These are phyloP conservation scores for Cepaea hortensis DNA, from an alignment of 2,888 invertebrate genomes.

Conservation along the genomic window DNA sequence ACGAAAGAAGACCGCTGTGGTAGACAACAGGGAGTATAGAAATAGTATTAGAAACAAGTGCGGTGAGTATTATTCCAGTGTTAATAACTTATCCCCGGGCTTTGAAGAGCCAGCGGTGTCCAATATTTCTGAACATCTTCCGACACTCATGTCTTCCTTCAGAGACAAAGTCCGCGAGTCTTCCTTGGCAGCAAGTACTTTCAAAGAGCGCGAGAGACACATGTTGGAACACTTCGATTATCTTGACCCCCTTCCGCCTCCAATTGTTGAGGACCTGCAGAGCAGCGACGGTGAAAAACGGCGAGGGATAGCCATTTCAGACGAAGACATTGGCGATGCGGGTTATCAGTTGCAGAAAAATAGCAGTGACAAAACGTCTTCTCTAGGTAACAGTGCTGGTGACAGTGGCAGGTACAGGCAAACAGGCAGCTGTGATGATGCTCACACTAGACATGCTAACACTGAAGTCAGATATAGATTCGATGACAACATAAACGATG, in stretches of 20 bases:
- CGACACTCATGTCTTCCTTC: conserved; percentile 58
- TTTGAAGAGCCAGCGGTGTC: conserved; percentile 44
- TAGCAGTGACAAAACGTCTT: conserved; percentile 2
- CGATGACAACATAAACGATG: conserved; percentile 10
- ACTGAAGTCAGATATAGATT: conserved; percentile 6
- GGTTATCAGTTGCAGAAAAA: not conserved
- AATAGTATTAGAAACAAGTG: conserved; percentile 64
- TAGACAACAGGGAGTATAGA: conserved; percentile 59
- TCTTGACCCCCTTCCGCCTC: conserved; percentile 42
- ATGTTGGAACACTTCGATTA: conserved; percentile 46
- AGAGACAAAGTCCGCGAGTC: conserved; percentile 58
- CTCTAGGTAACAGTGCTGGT: not conserved
- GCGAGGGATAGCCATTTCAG: conserved; percentile 28
- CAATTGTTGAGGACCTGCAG: conserved; percentile 16
- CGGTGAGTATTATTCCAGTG: conserved; percentile 56
- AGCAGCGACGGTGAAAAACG: conserved; percentile 36
- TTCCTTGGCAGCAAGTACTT: conserved; percentile 54
- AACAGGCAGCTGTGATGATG: not conserved
- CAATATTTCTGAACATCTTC: conserved; percentile 50
- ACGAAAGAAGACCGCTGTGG: conserved; percentile 38
- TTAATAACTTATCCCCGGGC: conserved; percentile 49
- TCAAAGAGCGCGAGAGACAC: conserved; percentile 53
- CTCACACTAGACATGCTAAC: not conserved
- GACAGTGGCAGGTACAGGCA: conserved; percentile 19
- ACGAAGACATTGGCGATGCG: conserved; percentile 32